Evolutionary conservation across 1,140 invertebrate genomes (phyloP).

Genomic region (Drosophila sp.): DNA sequence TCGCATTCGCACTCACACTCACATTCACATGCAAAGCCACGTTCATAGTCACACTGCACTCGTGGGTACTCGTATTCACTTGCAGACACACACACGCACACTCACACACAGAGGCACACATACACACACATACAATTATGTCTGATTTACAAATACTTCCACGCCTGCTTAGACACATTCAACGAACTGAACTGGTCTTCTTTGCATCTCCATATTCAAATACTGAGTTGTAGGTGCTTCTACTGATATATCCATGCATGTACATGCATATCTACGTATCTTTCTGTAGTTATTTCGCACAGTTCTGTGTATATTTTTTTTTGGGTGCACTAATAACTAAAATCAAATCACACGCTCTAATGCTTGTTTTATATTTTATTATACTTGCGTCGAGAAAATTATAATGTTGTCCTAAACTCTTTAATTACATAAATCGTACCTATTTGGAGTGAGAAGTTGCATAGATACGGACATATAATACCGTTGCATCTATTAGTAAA

Average conservation of each 20-base stretch:
- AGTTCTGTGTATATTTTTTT: not conserved
- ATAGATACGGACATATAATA: too few species aligned
- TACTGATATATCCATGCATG: not conserved
- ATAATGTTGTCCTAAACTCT: not conserved
- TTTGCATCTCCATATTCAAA: constrained; percentile 60
- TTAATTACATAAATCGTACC: too few species aligned
- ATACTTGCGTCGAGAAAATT: not conserved
- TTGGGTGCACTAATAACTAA: not conserved
- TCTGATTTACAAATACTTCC: constrained; percentile 65
- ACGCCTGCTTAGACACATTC: constrained; percentile 58
- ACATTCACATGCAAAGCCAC: constrained; percentile 11
- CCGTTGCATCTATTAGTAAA: too few species aligned
- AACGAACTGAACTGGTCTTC: constrained; percentile 3
- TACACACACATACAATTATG: constrained; percentile 57
- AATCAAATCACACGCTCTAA: constrained; percentile 1
- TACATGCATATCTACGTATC: not conserved
- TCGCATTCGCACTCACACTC: not conserved
- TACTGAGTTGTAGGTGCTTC: constrained; percentile 36
- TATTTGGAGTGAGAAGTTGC: too few species aligned
- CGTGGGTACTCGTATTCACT: constrained; percentile 4
- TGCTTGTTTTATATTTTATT: constrained; percentile 16
- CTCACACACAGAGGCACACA: too few species aligned
- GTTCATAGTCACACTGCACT: not conserved
- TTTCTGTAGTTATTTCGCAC: not conserved
- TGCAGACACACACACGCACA: constrained; percentile 32